Evolutionary conservation across 2,888 invertebrate species (phyloP).

Genomic region (Plebejus melissa): DNA sequence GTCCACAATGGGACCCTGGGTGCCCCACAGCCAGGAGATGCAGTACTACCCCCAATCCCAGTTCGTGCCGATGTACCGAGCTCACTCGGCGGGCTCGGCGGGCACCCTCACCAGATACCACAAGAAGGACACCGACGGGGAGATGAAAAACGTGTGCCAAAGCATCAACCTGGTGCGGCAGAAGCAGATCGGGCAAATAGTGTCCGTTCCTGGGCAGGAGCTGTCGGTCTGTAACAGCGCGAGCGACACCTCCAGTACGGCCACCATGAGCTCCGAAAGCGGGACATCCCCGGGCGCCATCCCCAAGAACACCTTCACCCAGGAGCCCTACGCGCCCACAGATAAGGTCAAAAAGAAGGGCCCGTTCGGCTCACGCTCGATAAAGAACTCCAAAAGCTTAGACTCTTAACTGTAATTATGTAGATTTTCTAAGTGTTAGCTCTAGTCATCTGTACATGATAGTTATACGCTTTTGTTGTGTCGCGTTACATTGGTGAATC

Average conservation of each 20-base stretch:
- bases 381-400: conserved; percentile 73
- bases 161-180: conserved; percentile 75
- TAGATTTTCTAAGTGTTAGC: conserved; percentile 78
- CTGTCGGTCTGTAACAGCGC: conserved; percentile 67
- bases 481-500: neutral
- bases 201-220: conserved; percentile 68
- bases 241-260: conserved; percentile 68
- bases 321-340: conserved; percentile 48
- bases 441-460: conserved; percentile 57
- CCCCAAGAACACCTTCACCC: conserved; percentile 60
- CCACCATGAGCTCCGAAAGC: conserved; percentile 68
- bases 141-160: conserved; percentile 72
- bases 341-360: conserved; percentile 63
- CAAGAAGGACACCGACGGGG: conserved; percentile 61
- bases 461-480: conserved; percentile 62
- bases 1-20: conserved; percentile 63
- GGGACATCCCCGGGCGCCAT: conserved; percentile 69
- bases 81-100: conserved; percentile 70
- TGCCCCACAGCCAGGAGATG: conserved; percentile 60
- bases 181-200: conserved; percentile 74
- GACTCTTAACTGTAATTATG: conserved; percentile 76
- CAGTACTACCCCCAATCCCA: conserved; percentile 71
- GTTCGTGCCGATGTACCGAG: conserved; percentile 68
- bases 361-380: conserved; percentile 56
- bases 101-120: conserved; percentile 70